These are phyloP conservation scores for Mesorhabditis belari DNA, from an alignment of 2,888 invertebrate species.

Conservation along the genomic window DNA sequence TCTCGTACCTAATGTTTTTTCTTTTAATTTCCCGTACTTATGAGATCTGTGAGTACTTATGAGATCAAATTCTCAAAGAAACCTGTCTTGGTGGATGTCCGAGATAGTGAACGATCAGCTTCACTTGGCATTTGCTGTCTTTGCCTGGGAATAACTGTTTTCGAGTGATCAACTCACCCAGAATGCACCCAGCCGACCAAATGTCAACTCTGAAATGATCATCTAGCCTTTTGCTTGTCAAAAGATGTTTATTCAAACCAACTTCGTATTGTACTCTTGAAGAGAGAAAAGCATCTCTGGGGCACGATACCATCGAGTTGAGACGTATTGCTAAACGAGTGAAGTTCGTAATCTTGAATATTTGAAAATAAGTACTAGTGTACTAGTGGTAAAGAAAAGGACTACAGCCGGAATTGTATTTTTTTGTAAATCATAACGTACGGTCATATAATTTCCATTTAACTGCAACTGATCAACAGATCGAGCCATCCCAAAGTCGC, in stretches of 20 bases:
- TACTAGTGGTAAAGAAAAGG: too few species aligned
- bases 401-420: not conserved
- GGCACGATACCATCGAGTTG: constrained; percentile 54
- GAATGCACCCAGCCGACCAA: constrained; percentile 59
- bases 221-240: not conserved
- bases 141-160: constrained; percentile 57
- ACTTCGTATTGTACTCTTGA: constrained; percentile 55
- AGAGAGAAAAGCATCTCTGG: constrained; percentile 57
- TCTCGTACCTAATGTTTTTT: constrained; percentile 3
- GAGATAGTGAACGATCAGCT: constrained; percentile 55
- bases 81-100: constrained; percentile 55
- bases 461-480: constrained; percentile 30
- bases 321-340: constrained; percentile 57
- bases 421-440: constrained; percentile 7
- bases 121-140: constrained; percentile 43
- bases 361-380: too few species aligned
- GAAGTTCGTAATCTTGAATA: not conserved
- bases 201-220: constrained; percentile 54
- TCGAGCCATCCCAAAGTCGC: constrained; percentile 58
- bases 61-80: not conserved
- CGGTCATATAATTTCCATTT: constrained; percentile 33
- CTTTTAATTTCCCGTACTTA: not conserved
- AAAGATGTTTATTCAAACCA: not conserved
- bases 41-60: not conserved
- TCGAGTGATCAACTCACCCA: constrained; percentile 58